A percentile compares a stretch with the other conserved stretches of the same genome.
Conservation (phyloP, 2,113 vertebrate species). For the Microcebus griseorufus region DNA sequence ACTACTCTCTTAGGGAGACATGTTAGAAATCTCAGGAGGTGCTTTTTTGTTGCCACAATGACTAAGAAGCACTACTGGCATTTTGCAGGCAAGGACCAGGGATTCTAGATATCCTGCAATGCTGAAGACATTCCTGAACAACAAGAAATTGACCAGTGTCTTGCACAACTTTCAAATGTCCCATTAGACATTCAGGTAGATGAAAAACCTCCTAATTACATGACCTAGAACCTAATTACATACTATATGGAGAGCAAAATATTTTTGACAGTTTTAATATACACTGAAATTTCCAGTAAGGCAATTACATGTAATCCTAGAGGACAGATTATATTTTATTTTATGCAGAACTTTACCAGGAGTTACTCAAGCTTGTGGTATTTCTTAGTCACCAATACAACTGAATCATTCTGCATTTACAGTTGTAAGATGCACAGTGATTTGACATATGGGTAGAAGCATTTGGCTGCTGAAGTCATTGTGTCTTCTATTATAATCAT, state of each 20-base stretch:
- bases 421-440: conserved; percentile 25
- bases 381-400: conserved; percentile 36
- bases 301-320: background rate
- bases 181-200: background rate
- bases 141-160: background rate
- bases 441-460: background rate
- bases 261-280: conserved; percentile 21
- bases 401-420: conserved; percentile 17
- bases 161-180: background rate
- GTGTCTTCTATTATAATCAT: background rate
- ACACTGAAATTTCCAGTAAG: background rate
- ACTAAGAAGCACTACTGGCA: background rate
- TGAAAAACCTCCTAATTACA: conserved; percentile 12
- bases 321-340: conserved; percentile 12
- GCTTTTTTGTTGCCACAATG: background rate
- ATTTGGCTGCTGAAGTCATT: conserved; percentile 16
- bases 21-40: background rate
- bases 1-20: background rate
- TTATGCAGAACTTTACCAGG: conserved; percentile 22
- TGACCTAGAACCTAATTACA: background rate
- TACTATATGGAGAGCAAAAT: background rate
- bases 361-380: conserved; percentile 11
- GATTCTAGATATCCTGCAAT: background rate
- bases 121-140: background rate
- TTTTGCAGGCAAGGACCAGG: background rate